Percentiles rank a stretch among this genome's conserved stretches.
These are phyloP conservation scores for Erythrocebus patas DNA, from an alignment of 2,113 vertebrate genomes.

Conservation along the genomic window DNA sequence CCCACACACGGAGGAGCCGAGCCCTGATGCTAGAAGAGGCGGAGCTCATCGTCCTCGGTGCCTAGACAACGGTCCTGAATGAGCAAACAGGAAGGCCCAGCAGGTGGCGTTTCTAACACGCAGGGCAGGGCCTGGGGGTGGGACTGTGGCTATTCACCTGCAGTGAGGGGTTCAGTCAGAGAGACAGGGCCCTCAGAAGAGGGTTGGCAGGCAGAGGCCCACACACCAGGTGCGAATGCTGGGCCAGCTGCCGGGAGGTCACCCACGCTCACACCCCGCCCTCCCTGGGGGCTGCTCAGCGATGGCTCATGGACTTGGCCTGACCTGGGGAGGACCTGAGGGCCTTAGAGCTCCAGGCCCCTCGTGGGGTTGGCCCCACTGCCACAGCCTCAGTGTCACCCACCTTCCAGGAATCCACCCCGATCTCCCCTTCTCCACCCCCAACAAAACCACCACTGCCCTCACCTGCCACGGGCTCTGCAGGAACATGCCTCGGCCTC, in stretches of 20 bases:
- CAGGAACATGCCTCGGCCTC: not conserved
- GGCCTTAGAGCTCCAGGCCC: not conserved
- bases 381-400: not conserved
- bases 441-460: not conserved
- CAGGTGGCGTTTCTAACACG: not conserved
- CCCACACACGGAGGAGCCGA: too few species aligned
- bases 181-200: too few species aligned
- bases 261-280: not conserved
- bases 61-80: not conserved
- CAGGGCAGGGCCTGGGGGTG: not conserved
- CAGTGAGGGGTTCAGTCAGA: not conserved
- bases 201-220: too few species aligned
- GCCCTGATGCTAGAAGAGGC: too few species aligned
- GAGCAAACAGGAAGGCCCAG: not conserved
- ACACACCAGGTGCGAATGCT: not conserved
- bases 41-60: not conserved
- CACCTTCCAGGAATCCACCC: not conserved
- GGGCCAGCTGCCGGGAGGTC: not conserved
- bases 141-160: not conserved
- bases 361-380: not conserved
- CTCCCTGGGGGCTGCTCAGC: not conserved
- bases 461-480: not conserved
- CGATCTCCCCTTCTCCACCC: not conserved
- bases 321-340: not conserved
- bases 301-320: not conserved